Percentiles rank a stretch among this genome's conserved stretches.
Conservation (phyloP, 1,140 invertebrate species). For the Eurosta solidaginis region DNA sequence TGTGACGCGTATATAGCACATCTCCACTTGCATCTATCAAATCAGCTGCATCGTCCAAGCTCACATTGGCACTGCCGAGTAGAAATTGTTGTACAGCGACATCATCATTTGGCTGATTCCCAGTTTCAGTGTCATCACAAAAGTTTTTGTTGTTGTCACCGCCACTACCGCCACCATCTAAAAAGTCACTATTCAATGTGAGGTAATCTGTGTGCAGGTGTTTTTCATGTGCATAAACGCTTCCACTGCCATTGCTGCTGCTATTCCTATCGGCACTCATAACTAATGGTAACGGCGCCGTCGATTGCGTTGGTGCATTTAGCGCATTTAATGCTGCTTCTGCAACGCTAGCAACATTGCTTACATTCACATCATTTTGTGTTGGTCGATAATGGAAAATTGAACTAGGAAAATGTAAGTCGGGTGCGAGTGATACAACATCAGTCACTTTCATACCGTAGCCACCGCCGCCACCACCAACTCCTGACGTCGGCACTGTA, state of each 20-base stretch:
- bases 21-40: neutral
- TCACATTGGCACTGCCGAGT: slow-evolving; percentile 16
- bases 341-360: neutral
- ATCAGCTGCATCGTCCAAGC: slow-evolving; percentile 18
- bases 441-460: neutral
- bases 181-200: slow-evolving; percentile 26
- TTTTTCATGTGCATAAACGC: neutral
- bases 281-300: neutral
- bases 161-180: neutral
- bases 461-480: neutral
- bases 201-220: neutral
- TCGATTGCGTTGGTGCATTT: neutral
- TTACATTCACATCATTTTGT: neutral
- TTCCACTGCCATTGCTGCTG: neutral
- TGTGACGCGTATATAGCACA: neutral
- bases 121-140: neutral
- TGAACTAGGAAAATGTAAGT: slow-evolving; percentile 48
- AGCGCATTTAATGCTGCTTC: neutral
- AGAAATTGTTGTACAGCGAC: slow-evolving; percentile 29
- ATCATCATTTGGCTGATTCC: neutral
- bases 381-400: slow-evolving; percentile 41
- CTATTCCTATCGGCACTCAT: neutral
- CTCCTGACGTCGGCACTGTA: neutral
- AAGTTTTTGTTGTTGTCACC: neutral
- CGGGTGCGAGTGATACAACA: slow-evolving; percentile 37